Evolutionary conservation across 2,888 invertebrate species (phyloP).

Genomic region (Drosophila anomelani): DNA sequence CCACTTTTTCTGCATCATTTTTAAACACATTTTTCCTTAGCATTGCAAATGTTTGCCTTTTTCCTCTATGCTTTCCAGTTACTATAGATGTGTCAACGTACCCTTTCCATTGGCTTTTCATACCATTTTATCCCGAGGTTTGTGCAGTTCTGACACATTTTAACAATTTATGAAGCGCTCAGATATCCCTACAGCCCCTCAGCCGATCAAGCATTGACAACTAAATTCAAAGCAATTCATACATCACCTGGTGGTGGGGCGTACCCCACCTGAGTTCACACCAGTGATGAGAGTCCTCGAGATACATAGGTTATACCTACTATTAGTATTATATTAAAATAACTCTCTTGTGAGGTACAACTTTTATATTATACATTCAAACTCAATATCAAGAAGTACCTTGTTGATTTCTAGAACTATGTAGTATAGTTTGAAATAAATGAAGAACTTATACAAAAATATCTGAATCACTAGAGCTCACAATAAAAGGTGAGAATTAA

Average conservation of each 20-base stretch:
- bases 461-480: no score
- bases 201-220: slow-evolving; percentile 72
- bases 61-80: slow-evolving; percentile 63
- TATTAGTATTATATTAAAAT: not conserved
- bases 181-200: slow-evolving; percentile 34
- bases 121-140: slow-evolving; percentile 51
- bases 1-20: not conserved
- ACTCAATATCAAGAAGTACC: no score
- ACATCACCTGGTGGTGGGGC: slow-evolving; percentile 60
- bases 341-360: not conserved
- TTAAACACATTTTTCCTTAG: slow-evolving; percentile 55
- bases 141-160: slow-evolving; percentile 72
- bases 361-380: no score
- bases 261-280: not conserved
- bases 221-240: slow-evolving; percentile 83
- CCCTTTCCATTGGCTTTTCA: slow-evolving; percentile 35
- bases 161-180: slow-evolving; percentile 79
- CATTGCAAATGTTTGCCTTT: slow-evolving; percentile 59
- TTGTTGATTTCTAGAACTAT: no score
- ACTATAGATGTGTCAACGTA: slow-evolving; percentile 35
- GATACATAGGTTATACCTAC: not conserved
- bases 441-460: no score
- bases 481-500: no score
- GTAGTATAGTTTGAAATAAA: no score
- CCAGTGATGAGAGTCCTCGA: slow-evolving; percentile 1